These are phyloP conservation scores for Pseudobourletiella spinata DNA, from an alignment of 1,140 invertebrate genomes.

Conservation along the genomic window DNA sequence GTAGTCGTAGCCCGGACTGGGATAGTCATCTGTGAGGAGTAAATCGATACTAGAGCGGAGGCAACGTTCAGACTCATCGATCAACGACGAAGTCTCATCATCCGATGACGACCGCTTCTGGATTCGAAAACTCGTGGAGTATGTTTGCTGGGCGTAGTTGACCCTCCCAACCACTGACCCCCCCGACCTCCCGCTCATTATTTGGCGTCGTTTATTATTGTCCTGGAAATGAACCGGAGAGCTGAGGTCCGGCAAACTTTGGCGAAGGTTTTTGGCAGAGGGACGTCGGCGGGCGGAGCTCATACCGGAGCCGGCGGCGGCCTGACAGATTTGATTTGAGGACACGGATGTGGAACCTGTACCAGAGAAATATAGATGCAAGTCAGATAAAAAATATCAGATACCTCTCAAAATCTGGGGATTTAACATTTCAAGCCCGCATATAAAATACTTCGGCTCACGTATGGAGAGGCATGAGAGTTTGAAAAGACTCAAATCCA, in stretches of 20 bases:
- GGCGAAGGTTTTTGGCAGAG: conserved; percentile 22
- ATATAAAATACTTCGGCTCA: no score
- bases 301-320: not conserved
- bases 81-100: conserved; percentile 32
- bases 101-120: conserved; percentile 27
- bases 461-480: no score
- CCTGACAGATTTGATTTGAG: conserved; percentile 16
- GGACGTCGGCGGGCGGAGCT: conserved; percentile 3
- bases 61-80: conserved; percentile 34
- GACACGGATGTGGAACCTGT: conserved; percentile 8
- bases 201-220: conserved; percentile 13
- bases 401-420: no score
- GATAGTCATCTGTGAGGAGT: conserved; percentile 29
- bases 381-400: no score
- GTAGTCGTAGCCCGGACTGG: conserved; percentile 22
- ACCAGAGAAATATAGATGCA: not conserved
- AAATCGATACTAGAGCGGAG: conserved; percentile 33
- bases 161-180: not conserved
- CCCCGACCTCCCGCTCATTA: not conserved
- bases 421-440: no score
- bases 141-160: not conserved
- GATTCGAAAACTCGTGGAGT: conserved; percentile 7
- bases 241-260: conserved; percentile 30
- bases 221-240: not conserved
- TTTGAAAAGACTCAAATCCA: no score